Evolutionary conservation across 2,797 vertebrate species (phyloP).

Genomic region (Lycodopsis pacificus): DNA sequence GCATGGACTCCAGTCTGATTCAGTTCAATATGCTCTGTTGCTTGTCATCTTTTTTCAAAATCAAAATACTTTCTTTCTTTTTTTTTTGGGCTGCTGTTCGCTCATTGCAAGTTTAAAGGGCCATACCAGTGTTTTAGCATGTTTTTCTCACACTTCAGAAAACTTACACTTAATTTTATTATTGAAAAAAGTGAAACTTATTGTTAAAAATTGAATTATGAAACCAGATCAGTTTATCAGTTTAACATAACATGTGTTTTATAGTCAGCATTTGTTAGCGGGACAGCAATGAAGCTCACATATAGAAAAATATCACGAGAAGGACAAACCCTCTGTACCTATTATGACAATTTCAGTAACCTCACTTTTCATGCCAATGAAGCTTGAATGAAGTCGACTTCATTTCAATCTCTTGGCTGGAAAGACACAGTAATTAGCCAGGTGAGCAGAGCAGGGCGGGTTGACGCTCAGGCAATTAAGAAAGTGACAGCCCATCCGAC

Average conservation of each 20-base stretch:
- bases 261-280: slow-evolving; percentile 5
- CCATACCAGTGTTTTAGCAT: background rate
- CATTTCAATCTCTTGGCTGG: slow-evolving; percentile 67
- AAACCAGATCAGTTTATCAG: background rate
- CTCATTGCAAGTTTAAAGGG: background rate
- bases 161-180: background rate
- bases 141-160: background rate
- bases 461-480: slow-evolving; percentile 85
- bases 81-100: background rate
- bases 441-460: slow-evolving; percentile 77
- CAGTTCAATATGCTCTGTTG: slow-evolving; percentile 41
- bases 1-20: slow-evolving; percentile 67
- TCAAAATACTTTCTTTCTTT: background rate
- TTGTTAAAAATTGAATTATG: background rate
- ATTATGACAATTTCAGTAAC: slow-evolving; percentile 71
- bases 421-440: slow-evolving; percentile 84
- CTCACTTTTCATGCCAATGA: slow-evolving; percentile 64
- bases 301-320: slow-evolving; percentile 59
- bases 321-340: slow-evolving; percentile 70
- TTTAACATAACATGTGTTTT: slow-evolving; percentile 9
- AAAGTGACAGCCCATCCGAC: slow-evolving; percentile 82
- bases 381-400: slow-evolving; percentile 68
- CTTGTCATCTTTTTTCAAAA: slow-evolving; percentile 3
- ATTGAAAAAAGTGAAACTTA: background rate
- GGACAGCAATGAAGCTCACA: slow-evolving; percentile 18